These are phyloP conservation scores for Spisula solida DNA, from an alignment of 2,888 invertebrate species.

Conservation along the genomic window DNA sequence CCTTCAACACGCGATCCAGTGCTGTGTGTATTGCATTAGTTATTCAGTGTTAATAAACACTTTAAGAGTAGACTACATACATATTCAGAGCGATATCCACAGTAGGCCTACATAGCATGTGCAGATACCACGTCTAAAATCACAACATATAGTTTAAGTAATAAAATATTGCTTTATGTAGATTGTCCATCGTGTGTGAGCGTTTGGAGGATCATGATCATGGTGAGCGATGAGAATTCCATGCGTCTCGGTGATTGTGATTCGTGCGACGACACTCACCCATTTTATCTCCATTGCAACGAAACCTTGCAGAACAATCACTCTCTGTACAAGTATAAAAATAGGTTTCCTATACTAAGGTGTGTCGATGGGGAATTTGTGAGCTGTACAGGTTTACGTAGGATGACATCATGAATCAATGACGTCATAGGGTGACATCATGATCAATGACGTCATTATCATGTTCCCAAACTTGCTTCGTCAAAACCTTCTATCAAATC, in stretches of 20 bases:
- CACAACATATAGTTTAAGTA: not conserved
- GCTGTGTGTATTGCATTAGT: not conserved
- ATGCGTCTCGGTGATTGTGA: constrained; percentile 18
- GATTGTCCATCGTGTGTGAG: not conserved
- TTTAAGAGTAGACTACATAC: not conserved
- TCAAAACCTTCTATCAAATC: constrained; percentile 68
- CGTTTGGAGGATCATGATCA: not conserved
- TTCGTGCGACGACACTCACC: not conserved
- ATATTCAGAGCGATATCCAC: not conserved
- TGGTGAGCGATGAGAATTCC: not conserved
- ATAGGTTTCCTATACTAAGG: constrained; percentile 24
- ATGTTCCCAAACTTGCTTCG: constrained; percentile 55
- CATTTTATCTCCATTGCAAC: not conserved
- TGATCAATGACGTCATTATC: constrained; percentile 24
- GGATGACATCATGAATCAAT: not conserved
- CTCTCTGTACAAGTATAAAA: constrained; percentile 36
- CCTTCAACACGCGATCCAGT: too few species aligned
- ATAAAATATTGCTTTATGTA: constrained; percentile 16
- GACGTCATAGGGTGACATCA: not conserved
- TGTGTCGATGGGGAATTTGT: constrained; percentile 37
- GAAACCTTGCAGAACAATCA: not conserved
- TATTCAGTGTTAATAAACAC: not conserved
- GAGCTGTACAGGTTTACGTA: not conserved
- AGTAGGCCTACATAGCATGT: not conserved
- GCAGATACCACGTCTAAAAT: not conserved